Percentiles rank a stretch among this genome's conserved stretches.
phyloP scores from a whole-genome alignment of 2,888 invertebrate genomes.

The Mechanitis messenoides region DNA sequence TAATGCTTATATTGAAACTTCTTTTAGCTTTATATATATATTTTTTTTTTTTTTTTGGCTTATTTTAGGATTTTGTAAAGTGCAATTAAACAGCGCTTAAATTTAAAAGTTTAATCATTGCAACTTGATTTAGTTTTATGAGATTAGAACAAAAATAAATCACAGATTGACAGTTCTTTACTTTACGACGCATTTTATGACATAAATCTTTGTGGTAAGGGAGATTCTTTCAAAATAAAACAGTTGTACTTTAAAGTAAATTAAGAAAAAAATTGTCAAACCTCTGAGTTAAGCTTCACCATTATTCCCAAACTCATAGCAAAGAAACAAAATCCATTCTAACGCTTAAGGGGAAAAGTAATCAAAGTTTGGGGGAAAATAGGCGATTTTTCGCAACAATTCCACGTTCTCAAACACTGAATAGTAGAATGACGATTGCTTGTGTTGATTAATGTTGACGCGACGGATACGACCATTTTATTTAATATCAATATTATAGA shows the following conservation, averaged over 20 bases:
- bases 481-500: not conserved
- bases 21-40: too few species aligned
- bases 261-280: not conserved
- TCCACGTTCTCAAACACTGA: conserved; percentile 16
- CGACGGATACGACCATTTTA: not conserved
- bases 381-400: conserved; percentile 29
- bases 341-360: conserved; percentile 28
- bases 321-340: conserved; percentile 24
- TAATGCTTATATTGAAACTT: too few species aligned
- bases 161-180: too few species aligned
- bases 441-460: conserved; percentile 1
- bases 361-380: conserved; percentile 30
- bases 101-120: too few species aligned
- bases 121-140: too few species aligned
- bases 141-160: too few species aligned
- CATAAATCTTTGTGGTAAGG: too few species aligned
- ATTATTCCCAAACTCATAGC: not conserved
- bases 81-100: too few species aligned
- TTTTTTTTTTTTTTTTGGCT: too few species aligned
- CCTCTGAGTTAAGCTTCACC: not conserved
- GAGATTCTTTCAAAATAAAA: not conserved
- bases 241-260: not conserved
- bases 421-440: conserved; percentile 7
- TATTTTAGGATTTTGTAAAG: too few species aligned
- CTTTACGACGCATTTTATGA: too few species aligned